These are phyloP conservation scores for Pseudorhiza aurosa DNA, from an alignment of 30 jellyfish, hydroid and myxozoan species.

Conservation along the genomic window DNA sequence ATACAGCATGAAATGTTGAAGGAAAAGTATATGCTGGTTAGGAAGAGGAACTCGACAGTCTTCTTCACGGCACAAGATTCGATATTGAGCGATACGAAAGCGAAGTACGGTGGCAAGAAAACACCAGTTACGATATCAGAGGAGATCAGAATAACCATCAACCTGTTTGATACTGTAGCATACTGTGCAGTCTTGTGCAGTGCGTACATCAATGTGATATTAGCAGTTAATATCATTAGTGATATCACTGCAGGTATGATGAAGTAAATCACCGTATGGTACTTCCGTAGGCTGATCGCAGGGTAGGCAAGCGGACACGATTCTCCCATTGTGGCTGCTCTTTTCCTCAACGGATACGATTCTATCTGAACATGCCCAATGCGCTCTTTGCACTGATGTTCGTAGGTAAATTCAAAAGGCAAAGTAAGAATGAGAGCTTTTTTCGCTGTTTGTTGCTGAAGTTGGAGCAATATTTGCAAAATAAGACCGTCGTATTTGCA, in stretches of 20 bases:
- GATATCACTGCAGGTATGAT: conserved; percentile 3
- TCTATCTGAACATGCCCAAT: neutral
- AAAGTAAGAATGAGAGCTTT: no score
- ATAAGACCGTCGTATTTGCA: no score
- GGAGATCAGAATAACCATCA: neutral
- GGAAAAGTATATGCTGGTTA: conserved; percentile 4
- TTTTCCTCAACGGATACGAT: no score
- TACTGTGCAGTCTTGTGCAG: conserved; percentile 19
- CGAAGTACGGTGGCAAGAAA: neutral
- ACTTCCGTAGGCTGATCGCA: neutral
- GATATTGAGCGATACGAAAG: conserved; percentile 1
- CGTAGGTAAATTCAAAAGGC: no score
- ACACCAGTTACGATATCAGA: conserved; percentile 13
- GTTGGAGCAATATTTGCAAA: no score
- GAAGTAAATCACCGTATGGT: neutral
- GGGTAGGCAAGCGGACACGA: neutral
- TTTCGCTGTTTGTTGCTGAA: no score
- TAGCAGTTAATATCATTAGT: neutral
- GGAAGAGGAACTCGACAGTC: neutral
- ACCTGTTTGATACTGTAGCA: conserved; percentile 20
- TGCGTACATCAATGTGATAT: conserved; percentile 7
- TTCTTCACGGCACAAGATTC: conserved; percentile 8
- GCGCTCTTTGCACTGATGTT: no score
- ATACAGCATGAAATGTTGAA: conserved; percentile 29
- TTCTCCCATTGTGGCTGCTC: no score